Percentiles rank a stretch among this genome's conserved stretches.
These are phyloP conservation scores for Oscheius sp. DNA, from an alignment of 2,888 invertebrate species.

Conservation along the genomic window DNA sequence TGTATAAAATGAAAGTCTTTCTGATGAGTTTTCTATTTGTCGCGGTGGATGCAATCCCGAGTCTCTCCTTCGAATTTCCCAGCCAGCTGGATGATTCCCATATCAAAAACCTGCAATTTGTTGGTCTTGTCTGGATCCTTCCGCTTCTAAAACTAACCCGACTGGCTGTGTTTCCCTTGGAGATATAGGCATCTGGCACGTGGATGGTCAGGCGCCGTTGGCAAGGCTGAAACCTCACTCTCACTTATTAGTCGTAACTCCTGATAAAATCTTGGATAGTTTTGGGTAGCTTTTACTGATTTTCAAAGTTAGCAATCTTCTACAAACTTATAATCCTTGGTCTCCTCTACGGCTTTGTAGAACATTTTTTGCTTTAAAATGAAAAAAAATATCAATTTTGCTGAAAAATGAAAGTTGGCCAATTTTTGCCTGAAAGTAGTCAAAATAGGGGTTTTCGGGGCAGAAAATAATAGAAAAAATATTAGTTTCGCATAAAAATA, in stretches of 20 bases:
- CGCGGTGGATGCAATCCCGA: slow-evolving; percentile 51
- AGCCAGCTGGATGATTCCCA: slow-evolving; percentile 50
- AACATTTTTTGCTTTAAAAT: too few species aligned
- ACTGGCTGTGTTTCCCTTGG: slow-evolving; percentile 33
- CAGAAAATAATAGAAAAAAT: too few species aligned
- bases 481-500: too few species aligned
- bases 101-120: slow-evolving; percentile 35
- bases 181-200: slow-evolving; percentile 49
- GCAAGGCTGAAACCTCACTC: slow-evolving; percentile 39
- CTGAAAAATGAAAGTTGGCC: too few species aligned
- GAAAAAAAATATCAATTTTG: too few species aligned
- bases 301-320: too few species aligned
- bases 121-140: neutral
- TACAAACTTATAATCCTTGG: too few species aligned
- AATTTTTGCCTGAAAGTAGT: too few species aligned
- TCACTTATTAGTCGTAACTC: neutral
- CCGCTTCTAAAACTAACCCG: slow-evolving; percentile 1
- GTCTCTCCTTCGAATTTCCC: slow-evolving; percentile 53
- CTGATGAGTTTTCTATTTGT: slow-evolving; percentile 13
- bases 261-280: neutral
- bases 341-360: too few species aligned
- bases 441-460: too few species aligned
- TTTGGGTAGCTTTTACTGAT: too few species aligned
- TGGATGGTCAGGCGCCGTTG: slow-evolving; percentile 49
- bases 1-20: neutral